Percentiles rank a stretch among this genome's conserved stretches.
phyloP scores from a whole-genome alignment of 2,888 invertebrate species.

The Ichneumoninae sp. region DNA sequence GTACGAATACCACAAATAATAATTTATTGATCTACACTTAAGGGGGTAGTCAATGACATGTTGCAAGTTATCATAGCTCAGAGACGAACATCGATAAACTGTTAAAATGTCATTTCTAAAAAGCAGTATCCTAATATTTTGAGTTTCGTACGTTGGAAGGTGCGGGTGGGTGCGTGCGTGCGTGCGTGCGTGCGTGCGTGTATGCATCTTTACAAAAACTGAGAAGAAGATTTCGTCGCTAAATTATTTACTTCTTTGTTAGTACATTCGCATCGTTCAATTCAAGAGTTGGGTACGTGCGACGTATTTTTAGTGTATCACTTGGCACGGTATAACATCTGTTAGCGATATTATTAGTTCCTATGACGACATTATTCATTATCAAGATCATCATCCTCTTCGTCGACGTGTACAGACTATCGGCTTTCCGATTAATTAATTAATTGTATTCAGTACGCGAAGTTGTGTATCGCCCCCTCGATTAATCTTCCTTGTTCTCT shows the following conservation, averaged over 20 bases:
- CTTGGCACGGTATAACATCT: slow-evolving; percentile 78
- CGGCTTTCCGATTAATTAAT: slow-evolving; percentile 52
- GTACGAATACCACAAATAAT: slow-evolving; percentile 46
- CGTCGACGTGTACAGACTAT: slow-evolving; percentile 38
- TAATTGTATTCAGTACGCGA: slow-evolving; percentile 41
- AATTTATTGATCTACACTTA: neutral
- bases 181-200: neutral
- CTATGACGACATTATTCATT: slow-evolving; percentile 50
- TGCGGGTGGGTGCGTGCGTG: slow-evolving; percentile 41
- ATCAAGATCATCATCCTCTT: slow-evolving; percentile 31
- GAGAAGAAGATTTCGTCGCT: slow-evolving; percentile 5
- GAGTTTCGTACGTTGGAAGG: slow-evolving; percentile 59
- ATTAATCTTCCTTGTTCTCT: neutral
- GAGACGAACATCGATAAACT: slow-evolving; percentile 21
- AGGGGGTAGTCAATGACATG: neutral
- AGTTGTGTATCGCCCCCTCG: slow-evolving; percentile 14
- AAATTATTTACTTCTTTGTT: slow-evolving; percentile 19
- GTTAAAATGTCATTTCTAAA: slow-evolving; percentile 63
- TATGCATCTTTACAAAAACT: slow-evolving; percentile 20
- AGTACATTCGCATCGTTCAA: slow-evolving; percentile 33
- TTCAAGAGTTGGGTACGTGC: slow-evolving; percentile 43
- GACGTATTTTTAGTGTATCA: slow-evolving; percentile 73
- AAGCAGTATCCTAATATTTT: slow-evolving; percentile 65
- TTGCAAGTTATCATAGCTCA: neutral
- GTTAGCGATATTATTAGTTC: slow-evolving; percentile 65